Base-by-base conservation (phyloP, 1,140 invertebrate genomes). In the Camponotus vicinus region DNA sequence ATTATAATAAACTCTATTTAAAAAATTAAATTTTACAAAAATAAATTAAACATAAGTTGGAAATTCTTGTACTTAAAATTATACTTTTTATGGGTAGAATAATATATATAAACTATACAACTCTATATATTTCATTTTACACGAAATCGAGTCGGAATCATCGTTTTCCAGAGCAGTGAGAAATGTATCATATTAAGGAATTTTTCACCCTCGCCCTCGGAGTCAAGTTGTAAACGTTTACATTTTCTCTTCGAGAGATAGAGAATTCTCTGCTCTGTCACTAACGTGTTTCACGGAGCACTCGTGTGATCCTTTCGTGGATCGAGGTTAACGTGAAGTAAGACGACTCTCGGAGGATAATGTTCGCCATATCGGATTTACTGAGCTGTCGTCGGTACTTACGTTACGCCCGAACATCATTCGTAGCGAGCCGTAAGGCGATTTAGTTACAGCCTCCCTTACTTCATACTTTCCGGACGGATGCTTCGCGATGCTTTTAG, bases 321-420 rank as follows among this genome's bases (percentile, higher is more conserved):
- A 83, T 83, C 79, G 79, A 83, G 79, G 79, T 83, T 83, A 83
- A 83, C 79, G 79, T 27, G 69, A 83, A 83, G 79, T 83, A 83
- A 83, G 79, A 83, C 69, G 79, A 83, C 79, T 83, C 79, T 69
- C 55, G 69, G 27, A 83, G 79, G 79, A 83, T 75, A 83, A 83
- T 83, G 79, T 83, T 83, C 79, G 79, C 79, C 69, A 70, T 83
- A 83, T 83, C 79, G 79, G 79, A 83, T 83, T 83, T 83, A 83
- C 79, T 70, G 79, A 83, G 79, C 79, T 83, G 79, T 83, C 79
- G 79, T 73, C 69, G 55, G 79, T 83, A 83, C 79, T 83, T 83
- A 83, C 57, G 79, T 83, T 83, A 82, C 79, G 69, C 79, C 64
- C 55, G 79, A 83, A 83, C 79, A 83, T 83, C 79, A 83, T 83